Evolutionary conservation across 2,113 vertebrate species (phyloP), one percentile per base, ranked within the genome.

Genomic region (Micromys minutus): DNA sequence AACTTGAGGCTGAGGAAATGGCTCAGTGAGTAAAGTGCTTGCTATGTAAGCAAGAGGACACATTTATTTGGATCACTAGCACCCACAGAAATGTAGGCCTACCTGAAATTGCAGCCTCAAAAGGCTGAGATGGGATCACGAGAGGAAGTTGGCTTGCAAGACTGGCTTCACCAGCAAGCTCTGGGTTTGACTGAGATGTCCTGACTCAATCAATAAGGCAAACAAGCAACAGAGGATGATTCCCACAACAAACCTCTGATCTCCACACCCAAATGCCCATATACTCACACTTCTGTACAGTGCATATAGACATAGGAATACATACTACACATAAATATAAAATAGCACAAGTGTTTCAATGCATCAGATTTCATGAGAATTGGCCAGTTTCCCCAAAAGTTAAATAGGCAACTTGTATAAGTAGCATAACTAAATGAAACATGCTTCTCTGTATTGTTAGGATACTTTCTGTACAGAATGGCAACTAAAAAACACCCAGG

Each of bases 351-450:
- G 22, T 3, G 26, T 81, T 84, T 47, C 42, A 47, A 7, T 11
- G 19, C 71, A 91, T 67, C 29, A 91, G 52, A 74, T 61, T 59
- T 72, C 26, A 61, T 57, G 29, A 26, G 2, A 89, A 75, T 42
- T 80, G 88, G 5, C 75, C 80, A 79, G 7, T 94, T 95, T 94
- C 59, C 87, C 63, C 16, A 59, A 90, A 93, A 92, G 65, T 34
- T 75, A 90, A 90, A 81, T 42, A 31, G 61, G 13, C 39, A 88
- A n/a, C n/a, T n/a, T 52, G 83, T 69, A 1, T 59, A 67, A 91
- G 69, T 26, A 67, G 47, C 36, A 36, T 89, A 61, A 87, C 34
- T 86, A 63, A 90, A 29, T 16, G 59, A 26, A 55, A 65, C 34
- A 31, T 1, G 29, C n/a, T 76, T 93, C 17, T 84, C n/a, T 57